These are phyloP conservation scores for Drosophila picticornis DNA, from an alignment of 2,888 invertebrate genomes.

Conservation along the genomic window DNA sequence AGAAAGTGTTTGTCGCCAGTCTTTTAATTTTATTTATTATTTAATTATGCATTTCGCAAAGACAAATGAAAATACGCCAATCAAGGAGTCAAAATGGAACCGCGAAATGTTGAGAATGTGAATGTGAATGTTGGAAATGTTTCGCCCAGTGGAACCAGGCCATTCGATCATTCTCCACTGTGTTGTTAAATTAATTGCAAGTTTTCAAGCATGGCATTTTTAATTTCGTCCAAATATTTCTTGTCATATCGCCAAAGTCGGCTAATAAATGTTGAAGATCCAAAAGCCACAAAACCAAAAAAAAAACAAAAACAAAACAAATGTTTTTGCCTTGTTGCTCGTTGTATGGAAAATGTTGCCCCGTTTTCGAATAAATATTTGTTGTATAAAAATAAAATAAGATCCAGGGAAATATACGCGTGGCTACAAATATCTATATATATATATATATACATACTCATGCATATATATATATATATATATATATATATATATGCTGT, in stretches of 20 bases:
- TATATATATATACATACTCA: slow-evolving; percentile 6
- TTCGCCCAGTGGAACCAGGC: neutral
- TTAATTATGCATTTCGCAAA: neutral
- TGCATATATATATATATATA: slow-evolving; percentile 4
- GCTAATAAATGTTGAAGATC: neutral
- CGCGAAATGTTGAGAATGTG: neutral
- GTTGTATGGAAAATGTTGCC: slow-evolving; percentile 34
- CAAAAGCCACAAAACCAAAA: neutral
- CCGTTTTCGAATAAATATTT: slow-evolving; percentile 44
- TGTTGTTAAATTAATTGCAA: neutral
- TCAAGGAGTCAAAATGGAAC: neutral
- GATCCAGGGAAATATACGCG: slow-evolving; percentile 31
- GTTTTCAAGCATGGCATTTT: neutral
- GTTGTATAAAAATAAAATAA: slow-evolving; percentile 50
- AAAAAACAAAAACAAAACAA: neutral
- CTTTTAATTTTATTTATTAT: neutral
- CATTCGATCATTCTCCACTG: neutral
- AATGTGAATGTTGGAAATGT: neutral
- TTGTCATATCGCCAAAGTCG: neutral
- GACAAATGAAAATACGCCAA: neutral
- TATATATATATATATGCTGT: slow-evolving; percentile 2
- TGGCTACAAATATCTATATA: neutral
- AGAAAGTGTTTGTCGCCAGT: too few relatives aligned
- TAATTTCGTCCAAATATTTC: neutral
- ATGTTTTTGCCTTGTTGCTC: neutral